phyloP scores from a whole-genome alignment of 2,113 vertebrate species.

The Tautogolabrus adspersus region DNA sequence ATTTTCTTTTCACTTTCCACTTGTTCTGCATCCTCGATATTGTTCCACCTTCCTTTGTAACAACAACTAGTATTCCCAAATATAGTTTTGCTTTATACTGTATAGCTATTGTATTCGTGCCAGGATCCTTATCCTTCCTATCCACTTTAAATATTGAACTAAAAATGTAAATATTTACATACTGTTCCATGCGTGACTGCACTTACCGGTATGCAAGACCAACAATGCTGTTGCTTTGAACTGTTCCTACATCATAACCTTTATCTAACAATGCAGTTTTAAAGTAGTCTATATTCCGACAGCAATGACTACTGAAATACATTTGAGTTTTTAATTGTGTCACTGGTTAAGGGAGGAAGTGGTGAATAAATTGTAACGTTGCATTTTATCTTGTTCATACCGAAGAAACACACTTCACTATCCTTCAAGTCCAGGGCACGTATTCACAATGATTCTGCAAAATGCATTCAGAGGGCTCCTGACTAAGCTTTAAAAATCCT shows the following conservation, averaged over 20 bases:
- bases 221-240: too few species aligned
- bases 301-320: not conserved
- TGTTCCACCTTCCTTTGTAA: not conserved
- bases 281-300: too few species aligned
- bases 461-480: too few species aligned
- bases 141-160: conserved; percentile 3
- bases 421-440: not conserved
- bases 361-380: not conserved
- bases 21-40: not conserved
- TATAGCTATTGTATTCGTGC: not conserved
- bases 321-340: not conserved
- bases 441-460: too few species aligned
- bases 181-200: not conserved
- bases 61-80: not conserved
- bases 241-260: too few species aligned
- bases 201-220: not conserved
- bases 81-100: not conserved
- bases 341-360: not conserved
- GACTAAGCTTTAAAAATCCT: too few species aligned
- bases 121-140: conserved; percentile 2
- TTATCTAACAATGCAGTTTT: too few species aligned
- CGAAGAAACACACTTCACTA: not conserved
- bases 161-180: conserved; percentile 15
- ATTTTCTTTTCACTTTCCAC: not conserved
- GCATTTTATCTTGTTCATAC: not conserved